A percentile compares a stretch with the other conserved stretches of the same genome.
Conservation (phyloP, 2,113 vertebrate genomes). For the Patagioenas fasciata region DNA sequence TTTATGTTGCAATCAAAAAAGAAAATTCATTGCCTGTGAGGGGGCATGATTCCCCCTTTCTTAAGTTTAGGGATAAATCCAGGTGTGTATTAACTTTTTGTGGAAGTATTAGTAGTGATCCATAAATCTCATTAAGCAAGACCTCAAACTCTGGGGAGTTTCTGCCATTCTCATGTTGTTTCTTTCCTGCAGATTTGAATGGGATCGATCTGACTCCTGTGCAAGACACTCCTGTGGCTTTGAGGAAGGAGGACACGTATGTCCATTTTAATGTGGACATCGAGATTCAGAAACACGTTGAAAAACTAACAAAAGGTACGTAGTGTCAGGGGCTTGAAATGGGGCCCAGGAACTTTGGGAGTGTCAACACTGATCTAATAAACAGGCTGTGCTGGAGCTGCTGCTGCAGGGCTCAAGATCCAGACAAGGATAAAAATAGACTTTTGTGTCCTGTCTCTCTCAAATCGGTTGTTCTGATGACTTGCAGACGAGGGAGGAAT, state of each 20-base stretch:
- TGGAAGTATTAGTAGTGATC: background rate
- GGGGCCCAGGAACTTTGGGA: background rate
- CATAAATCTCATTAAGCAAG: background rate
- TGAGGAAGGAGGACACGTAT: constrained; percentile 93
- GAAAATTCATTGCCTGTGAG: background rate
- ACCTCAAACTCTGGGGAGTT: background rate
- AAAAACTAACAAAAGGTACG: constrained; percentile 95
- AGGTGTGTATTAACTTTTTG: background rate
- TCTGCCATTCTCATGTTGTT: background rate
- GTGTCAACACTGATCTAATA: background rate
- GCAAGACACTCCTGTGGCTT: constrained; percentile 94
- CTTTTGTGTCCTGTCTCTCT: background rate
- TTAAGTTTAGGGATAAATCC: background rate
- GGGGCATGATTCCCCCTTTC: background rate
- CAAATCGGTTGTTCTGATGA: background rate
- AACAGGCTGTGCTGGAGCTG: background rate
- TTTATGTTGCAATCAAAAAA: background rate
- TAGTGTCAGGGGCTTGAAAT: background rate
- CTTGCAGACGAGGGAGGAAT: background rate
- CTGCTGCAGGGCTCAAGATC: background rate
- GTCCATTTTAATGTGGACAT: constrained; percentile 94
- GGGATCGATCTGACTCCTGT: constrained; percentile 92
- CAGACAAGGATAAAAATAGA: constrained; percentile 13
- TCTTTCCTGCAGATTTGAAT: constrained; percentile 84
- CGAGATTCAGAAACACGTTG: constrained; percentile 96